Conservation (phyloP, 2,888 invertebrate species). For the Crossocerus cetratus region DNA sequence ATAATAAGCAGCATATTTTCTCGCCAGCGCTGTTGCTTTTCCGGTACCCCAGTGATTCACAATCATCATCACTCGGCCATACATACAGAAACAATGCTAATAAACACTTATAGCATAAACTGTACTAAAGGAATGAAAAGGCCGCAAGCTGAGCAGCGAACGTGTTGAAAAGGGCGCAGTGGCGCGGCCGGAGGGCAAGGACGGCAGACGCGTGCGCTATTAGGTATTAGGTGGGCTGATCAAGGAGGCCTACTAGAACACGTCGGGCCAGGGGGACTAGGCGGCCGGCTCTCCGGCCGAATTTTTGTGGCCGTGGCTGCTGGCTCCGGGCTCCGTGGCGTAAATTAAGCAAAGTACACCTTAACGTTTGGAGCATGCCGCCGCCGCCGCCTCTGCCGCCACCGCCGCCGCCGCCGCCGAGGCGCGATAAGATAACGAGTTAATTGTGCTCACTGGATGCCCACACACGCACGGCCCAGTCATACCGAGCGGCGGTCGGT, state of each 20-base stretch:
- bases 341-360: slow-evolving; percentile 76
- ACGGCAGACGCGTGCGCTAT: too few species aligned
- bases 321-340: slow-evolving; percentile 61
- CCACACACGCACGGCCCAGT: slow-evolving; percentile 74
- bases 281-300: slow-evolving; percentile 14
- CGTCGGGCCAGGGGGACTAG: neutral
- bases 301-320: slow-evolving; percentile 56
- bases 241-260: neutral
- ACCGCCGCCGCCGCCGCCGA: slow-evolving; percentile 65
- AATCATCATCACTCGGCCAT: too few species aligned
- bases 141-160: too few species aligned
- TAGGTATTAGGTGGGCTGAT: too few species aligned
- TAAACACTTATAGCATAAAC: too few species aligned
- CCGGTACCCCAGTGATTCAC: too few species aligned
- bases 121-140: too few species aligned
- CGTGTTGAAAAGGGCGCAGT: too few species aligned
- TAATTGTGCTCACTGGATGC: slow-evolving; percentile 76
- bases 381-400: slow-evolving; percentile 52
- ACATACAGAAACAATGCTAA: too few species aligned
- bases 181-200: too few species aligned
- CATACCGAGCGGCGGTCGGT: slow-evolving; percentile 71
- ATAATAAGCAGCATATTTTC: too few species aligned
- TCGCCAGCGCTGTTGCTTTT: too few species aligned
- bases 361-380: slow-evolving; percentile 73
- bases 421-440: slow-evolving; percentile 77